These are phyloP conservation scores for Caenorhabditis becei DNA, from an alignment of 2,888 invertebrate species.

Conservation along the genomic window DNA sequence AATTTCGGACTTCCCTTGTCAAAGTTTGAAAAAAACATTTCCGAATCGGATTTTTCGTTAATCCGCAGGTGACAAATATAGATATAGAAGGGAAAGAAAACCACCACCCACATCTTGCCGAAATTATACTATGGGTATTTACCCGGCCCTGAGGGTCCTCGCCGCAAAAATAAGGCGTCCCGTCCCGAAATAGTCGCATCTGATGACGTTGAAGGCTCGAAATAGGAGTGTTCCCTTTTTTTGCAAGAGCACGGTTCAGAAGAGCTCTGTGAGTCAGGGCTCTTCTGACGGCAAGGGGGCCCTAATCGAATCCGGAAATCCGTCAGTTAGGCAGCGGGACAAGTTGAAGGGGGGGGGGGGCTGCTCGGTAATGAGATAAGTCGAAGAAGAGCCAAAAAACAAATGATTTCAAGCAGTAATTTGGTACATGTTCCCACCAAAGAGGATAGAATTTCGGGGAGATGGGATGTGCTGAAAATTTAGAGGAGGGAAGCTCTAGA, in stretches of 20 bases:
- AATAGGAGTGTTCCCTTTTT: constrained; percentile 10
- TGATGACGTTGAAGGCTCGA: constrained; percentile 48
- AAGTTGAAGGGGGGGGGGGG: constrained; percentile 34
- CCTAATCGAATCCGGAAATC: constrained; percentile 47
- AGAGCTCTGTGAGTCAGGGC: constrained; percentile 22
- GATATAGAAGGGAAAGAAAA: too few species aligned
- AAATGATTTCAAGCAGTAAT: not conserved
- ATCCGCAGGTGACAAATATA: too few species aligned
- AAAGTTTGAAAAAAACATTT: constrained; percentile 29
- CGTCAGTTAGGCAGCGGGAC: constrained; percentile 12
- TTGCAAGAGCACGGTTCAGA: not conserved
- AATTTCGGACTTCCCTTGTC: too few species aligned
- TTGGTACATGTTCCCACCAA: too few species aligned
- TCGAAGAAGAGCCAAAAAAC: constrained; percentile 33
- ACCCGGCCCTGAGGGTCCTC: too few species aligned
- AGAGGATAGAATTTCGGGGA: not conserved
- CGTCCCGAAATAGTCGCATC: constrained; percentile 47
- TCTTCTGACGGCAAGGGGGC: not conserved
- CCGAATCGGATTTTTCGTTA: not conserved
- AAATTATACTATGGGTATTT: constrained; percentile 49
- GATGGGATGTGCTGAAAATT: too few species aligned
- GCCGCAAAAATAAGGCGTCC: constrained; percentile 33
- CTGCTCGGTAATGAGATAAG: constrained; percentile 45
- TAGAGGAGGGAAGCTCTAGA: too few species aligned
- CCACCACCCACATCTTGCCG: constrained; percentile 47